A percentile compares a stretch with the other conserved stretches of the same genome.
phyloP scores from a whole-genome alignment of 2,888 invertebrate genomes.

The Pachliopta kotzebuea region DNA sequence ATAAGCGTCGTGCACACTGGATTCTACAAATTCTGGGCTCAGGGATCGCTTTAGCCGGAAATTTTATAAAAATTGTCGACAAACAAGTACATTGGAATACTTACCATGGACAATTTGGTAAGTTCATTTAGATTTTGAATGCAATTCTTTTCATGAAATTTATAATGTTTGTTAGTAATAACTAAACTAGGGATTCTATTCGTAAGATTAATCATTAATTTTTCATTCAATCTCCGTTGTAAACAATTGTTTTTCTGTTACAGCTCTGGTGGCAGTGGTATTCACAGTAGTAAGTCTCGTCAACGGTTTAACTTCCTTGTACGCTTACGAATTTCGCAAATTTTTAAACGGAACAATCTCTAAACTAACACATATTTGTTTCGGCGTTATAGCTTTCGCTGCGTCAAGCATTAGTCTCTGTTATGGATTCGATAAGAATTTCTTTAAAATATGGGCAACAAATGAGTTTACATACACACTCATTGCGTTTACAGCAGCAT shows the following conservation, averaged over 20 bases:
- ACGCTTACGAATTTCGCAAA: constrained; percentile 39
- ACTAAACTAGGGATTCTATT: no score
- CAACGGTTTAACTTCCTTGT: constrained; percentile 43
- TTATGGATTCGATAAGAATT: constrained; percentile 52
- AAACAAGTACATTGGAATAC: constrained; percentile 48
- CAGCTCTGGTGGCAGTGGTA: constrained; percentile 44
- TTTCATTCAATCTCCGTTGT: neutral
- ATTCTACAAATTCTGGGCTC: constrained; percentile 60
- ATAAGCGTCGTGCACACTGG: constrained; percentile 60
- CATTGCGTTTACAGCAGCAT: constrained; percentile 45
- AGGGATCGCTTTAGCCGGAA: constrained; percentile 55
- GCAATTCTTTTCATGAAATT: neutral
- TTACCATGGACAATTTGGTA: constrained; percentile 55
- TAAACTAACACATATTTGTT: constrained; percentile 43
- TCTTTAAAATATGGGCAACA: constrained; percentile 45
- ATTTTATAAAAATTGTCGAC: constrained; percentile 50
- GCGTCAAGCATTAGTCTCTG: constrained; percentile 46
- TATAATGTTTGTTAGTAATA: neutral
- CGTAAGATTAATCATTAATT: no score
- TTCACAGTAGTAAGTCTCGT: constrained; percentile 40
- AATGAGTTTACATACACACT: constrained; percentile 39
- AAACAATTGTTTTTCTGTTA: constrained; percentile 21
- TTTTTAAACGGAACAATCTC: constrained; percentile 38
- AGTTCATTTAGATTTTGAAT: constrained; percentile 22
- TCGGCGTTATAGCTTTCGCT: constrained; percentile 45